These are phyloP conservation scores for Morinoia aosen DNA, from an alignment of 2,888 invertebrate genomes.

Conservation along the genomic window DNA sequence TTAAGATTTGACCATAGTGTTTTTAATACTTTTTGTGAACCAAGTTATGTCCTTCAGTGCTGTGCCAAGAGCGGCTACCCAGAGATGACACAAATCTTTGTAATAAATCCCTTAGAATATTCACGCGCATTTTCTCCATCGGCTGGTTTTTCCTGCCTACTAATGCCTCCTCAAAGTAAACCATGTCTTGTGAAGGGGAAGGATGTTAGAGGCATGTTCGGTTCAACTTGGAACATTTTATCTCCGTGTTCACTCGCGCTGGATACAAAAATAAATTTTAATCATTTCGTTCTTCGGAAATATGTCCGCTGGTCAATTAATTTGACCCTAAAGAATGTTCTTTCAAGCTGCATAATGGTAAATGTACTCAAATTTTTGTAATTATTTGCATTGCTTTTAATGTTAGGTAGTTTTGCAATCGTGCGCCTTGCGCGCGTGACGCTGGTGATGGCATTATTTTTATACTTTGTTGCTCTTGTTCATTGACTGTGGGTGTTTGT, in stretches of 20 bases:
- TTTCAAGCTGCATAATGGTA: not conserved
- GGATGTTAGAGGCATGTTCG: not conserved
- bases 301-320: not conserved
- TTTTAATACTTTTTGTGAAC: not conserved
- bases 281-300: not conserved
- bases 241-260: not conserved
- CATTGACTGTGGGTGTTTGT: not conserved
- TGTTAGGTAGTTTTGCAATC: not conserved
- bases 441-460: not conserved
- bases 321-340: not conserved
- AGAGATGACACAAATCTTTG: not conserved
- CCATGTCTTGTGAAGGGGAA: not conserved
- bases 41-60: not conserved
- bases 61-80: not conserved
- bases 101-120: not conserved
- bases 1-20: not conserved
- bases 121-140: not conserved
- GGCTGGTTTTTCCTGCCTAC: not conserved
- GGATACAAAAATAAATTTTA: not conserved
- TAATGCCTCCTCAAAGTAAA: not conserved
- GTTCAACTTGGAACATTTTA: not conserved
- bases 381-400: not conserved
- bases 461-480: not conserved
- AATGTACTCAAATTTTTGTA: not conserved
- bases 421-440: not conserved